Evolutionary conservation across 2,888 invertebrate species (phyloP).

Genomic region (Quadroppia sp.): DNA sequence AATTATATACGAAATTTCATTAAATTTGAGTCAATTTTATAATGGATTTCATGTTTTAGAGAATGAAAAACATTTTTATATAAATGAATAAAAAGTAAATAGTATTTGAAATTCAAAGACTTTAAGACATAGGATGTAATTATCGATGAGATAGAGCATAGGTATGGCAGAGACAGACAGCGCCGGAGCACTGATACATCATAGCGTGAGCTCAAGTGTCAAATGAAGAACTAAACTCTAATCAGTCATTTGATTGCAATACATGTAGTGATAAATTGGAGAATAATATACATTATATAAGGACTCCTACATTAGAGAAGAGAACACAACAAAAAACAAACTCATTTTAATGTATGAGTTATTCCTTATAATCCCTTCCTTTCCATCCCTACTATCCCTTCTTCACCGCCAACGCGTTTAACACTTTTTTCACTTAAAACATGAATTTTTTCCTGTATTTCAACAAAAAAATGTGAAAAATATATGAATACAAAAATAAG

Average conservation of each 20-base stretch:
- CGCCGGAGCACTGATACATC: background rate
- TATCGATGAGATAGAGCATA: background rate
- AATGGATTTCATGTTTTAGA: slow-evolving; percentile 6
- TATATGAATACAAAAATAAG: background rate
- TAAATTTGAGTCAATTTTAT: background rate
- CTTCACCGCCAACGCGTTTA: background rate
- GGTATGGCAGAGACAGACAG: background rate
- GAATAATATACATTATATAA: slow-evolving; percentile 12
- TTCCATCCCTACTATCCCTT: too few relatives aligned
- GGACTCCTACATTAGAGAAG: slow-evolving; percentile 25
- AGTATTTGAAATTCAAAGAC: background rate
- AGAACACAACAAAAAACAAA: slow-evolving; percentile 8
- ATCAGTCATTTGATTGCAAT: slow-evolving; percentile 3
- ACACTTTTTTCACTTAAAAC: slow-evolving; percentile 16
- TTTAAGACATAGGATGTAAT: slow-evolving; percentile 2
- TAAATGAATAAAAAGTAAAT: background rate
- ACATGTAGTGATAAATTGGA: slow-evolving; percentile 20
- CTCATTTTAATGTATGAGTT: slow-evolving; percentile 1
- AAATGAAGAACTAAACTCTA: background rate
- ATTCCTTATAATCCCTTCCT: background rate
- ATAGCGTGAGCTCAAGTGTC: slow-evolving; percentile 28
- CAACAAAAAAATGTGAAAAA: background rate
- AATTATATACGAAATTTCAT: background rate
- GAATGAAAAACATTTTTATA: background rate
- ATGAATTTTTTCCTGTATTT: background rate